These are phyloP conservation scores for Holacanthella duospinosa DNA, from an alignment of 2,888 invertebrate species.

Conservation along the genomic window DNA sequence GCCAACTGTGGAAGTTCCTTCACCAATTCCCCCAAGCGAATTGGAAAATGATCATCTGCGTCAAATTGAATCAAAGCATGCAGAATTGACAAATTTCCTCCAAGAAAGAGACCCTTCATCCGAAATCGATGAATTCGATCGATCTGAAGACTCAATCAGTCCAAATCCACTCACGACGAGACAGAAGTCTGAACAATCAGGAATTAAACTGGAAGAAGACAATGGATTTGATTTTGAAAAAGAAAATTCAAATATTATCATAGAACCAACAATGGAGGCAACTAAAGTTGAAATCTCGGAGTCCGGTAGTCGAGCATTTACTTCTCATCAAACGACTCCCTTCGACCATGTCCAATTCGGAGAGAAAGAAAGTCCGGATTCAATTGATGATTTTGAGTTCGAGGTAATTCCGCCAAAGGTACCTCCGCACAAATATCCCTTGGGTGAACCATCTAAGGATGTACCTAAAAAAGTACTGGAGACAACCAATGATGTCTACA, in stretches of 20 bases:
- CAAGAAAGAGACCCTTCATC: not conserved
- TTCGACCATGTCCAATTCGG: not conserved
- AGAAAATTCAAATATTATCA: not conserved
- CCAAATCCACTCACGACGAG: constrained; percentile 4
- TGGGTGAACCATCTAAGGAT: not conserved
- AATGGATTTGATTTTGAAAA: constrained; percentile 1
- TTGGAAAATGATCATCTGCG: not conserved
- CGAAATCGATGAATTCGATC: constrained; percentile 13
- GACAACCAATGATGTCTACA: not conserved
- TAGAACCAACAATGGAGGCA: constrained; percentile 1
- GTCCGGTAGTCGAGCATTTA: not conserved
- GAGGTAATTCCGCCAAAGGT: not conserved
- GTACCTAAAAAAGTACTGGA: not conserved
- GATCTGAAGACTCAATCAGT: constrained; percentile 8
- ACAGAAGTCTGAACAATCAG: not conserved
- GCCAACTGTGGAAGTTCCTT: not conserved
- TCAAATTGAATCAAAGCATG: constrained; percentile 4
- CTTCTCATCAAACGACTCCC: not conserved
- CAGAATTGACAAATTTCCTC: constrained; percentile 2
- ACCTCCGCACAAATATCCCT: not conserved
- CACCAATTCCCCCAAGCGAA: not conserved
- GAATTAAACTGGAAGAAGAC: not conserved
- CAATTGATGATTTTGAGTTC: not conserved
- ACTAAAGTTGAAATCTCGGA: not conserved
- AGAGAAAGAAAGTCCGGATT: not conserved